Evolutionary conservation across 2,113 vertebrate species (phyloP).

Genomic region (Dinomys branickii): DNA sequence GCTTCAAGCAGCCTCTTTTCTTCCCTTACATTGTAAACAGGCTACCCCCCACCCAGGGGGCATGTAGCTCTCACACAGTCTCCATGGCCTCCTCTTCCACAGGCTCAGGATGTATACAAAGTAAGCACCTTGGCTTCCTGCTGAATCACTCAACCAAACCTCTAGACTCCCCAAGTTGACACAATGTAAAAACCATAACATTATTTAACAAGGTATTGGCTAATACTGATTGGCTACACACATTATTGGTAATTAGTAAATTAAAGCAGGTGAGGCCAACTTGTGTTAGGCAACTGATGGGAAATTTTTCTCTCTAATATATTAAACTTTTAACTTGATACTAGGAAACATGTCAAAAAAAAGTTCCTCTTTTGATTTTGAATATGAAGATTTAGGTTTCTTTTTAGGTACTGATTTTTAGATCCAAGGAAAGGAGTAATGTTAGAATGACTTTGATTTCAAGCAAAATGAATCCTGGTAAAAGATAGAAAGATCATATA

Average conservation of each 20-base stretch:
- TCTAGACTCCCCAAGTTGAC: too few relatives aligned
- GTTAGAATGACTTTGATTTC: constrained; percentile 12
- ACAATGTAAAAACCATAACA: too few relatives aligned
- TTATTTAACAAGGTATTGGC: not conserved
- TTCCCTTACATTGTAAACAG: too few relatives aligned
- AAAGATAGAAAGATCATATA: constrained; percentile 1
- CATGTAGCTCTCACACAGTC: too few relatives aligned
- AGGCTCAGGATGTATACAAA: too few relatives aligned
- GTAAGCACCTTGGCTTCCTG: too few relatives aligned
- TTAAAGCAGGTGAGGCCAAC: not conserved
- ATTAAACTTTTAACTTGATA: constrained; percentile 25
- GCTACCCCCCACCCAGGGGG: too few relatives aligned
- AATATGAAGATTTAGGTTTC: not conserved
- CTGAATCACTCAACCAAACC: too few relatives aligned
- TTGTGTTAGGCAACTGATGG: not conserved
- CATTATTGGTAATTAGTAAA: not conserved
- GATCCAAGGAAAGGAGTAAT: not conserved
- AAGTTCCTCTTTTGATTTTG: not conserved
- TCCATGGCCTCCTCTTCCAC: too few relatives aligned
- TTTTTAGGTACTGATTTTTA: not conserved
- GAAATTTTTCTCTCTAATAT: not conserved
- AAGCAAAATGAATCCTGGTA: not conserved
- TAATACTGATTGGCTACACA: constrained; percentile 1
- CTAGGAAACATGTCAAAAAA: not conserved
- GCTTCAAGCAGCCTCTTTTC: too few relatives aligned